Base-by-base conservation (phyloP, 2,113 vertebrate species). In the Caloenas nicobarica region DNA sequence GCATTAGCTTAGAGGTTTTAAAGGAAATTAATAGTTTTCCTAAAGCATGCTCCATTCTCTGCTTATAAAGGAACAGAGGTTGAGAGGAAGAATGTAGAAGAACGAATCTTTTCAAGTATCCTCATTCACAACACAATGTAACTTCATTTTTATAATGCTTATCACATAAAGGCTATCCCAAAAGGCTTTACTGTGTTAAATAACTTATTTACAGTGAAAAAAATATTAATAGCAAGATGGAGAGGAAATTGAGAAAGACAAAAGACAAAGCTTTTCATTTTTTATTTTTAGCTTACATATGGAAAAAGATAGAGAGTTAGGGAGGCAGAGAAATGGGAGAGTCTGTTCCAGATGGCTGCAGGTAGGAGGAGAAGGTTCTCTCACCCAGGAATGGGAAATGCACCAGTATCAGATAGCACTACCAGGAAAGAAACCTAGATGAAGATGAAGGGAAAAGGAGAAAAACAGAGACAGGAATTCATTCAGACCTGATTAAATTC, bases 21-120 rank as follows among this genome's bases (percentile, higher is more conserved):
- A 90, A 89, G 57, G 72, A 88, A 95, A 90, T 90, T 15, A 90
- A 78, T 91, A 64, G 34, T 93, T 95, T 96, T 94, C 72, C 42
- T 95, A 91, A 88, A 84, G 72, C 76, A 29, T 50, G 48, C 40
- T 94, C 29, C 25, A 72, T 90, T 96, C 56, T 86, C 56, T 83
- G 48, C 11, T 70, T 72, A 38, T 68, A 88, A 93, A 94, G 56
- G 25, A 81, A 82, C 54, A 81, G 76, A 81, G 61, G 23, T 60
- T 94, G 64, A 88, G 46, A 93, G 38, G 29, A 94, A 90, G 53
- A 94, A 94, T 58, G 33, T 23, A 90, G 34, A 34, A 42, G 93
- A 78, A 91, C 60, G 28, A 91, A 60, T 84, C 72, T 89, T 93
- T 86, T 90, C 57, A 86, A 90, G 76, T 90, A 64, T 71, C 81